A percentile compares a stretch with the other conserved stretches of the same genome.
Evolutionary conservation across 2,113 vertebrate species (phyloP).

Genomic region (Otis tarda): DNA sequence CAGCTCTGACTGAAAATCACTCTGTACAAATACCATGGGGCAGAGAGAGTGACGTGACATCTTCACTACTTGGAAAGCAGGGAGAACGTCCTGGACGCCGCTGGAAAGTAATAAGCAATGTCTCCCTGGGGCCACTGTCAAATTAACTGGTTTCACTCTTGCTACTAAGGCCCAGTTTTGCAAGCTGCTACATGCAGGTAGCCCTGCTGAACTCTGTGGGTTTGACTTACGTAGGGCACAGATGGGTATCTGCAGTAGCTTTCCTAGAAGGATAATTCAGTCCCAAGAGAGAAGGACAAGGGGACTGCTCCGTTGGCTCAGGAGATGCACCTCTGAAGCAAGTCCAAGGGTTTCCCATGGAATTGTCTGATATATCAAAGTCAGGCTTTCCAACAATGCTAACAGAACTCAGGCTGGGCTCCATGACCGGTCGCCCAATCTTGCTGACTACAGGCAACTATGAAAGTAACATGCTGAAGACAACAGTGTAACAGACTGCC

Average conservation of each 20-base stretch:
- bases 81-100: not conserved
- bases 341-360: not conserved
- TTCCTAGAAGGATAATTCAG: not conserved
- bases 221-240: not conserved
- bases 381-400: not conserved
- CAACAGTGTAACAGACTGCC: not conserved
- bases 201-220: not conserved
- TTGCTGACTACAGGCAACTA: not conserved
- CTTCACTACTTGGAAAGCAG: conserved; percentile 38
- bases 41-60: not conserved
- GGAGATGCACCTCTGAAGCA: not conserved
- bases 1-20: not conserved
- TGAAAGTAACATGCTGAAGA: not conserved
- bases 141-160: not conserved
- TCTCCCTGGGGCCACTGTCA: not conserved
- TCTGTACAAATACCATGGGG: not conserved
- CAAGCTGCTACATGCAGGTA: not conserved
- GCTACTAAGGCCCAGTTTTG: not conserved
- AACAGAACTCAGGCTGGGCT: not conserved
- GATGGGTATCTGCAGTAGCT: not conserved
- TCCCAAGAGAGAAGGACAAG: not conserved
- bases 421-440: accelerated
- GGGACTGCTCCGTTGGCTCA: not conserved
- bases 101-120: not conserved
- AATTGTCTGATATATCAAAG: not conserved